A percentile compares a stretch with the other conserved stretches of the same genome.
Conservation (phyloP, 2,888 invertebrate genomes). For the Apotomis turbidana region DNA sequence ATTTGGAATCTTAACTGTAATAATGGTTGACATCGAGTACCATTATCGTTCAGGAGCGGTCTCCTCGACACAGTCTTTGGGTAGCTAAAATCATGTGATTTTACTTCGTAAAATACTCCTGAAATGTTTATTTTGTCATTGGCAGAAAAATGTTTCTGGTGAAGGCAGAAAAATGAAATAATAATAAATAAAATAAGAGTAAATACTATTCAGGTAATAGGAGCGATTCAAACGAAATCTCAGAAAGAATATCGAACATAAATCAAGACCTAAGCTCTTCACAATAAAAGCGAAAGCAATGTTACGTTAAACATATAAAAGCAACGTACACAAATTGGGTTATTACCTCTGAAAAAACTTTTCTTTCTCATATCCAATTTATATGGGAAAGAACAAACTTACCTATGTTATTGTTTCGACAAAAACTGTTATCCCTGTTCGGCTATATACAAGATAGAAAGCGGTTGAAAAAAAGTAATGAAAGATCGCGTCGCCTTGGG, state of each 20-base stretch:
- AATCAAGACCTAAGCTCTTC: constrained; percentile 15
- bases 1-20: too few relatives aligned
- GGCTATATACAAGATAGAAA: constrained; percentile 50
- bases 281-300: constrained; percentile 17
- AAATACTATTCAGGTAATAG: not conserved
- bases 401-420: constrained; percentile 34
- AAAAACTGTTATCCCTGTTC: constrained; percentile 44
- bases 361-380: constrained; percentile 32
- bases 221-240: not conserved
- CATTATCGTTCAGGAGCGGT: too few relatives aligned
- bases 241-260: not conserved
- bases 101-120: too few relatives aligned
- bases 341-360: constrained; percentile 29
- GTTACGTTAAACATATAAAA: constrained; percentile 4
- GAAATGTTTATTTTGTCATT: too few relatives aligned
- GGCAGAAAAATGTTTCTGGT: too few relatives aligned
- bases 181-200: not conserved
- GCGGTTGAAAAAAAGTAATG: constrained; percentile 57
- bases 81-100: too few relatives aligned
- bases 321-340: constrained; percentile 32
- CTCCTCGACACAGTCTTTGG: too few relatives aligned
- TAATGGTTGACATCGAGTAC: too few relatives aligned
- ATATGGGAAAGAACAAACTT: constrained; percentile 40
- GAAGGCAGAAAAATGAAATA: too few relatives aligned
- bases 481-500: constrained; percentile 59